Evolutionary conservation across 92 coral and sea anemone genomes (phyloP), one percentile per base, ranked within the genome.

Genomic region (Anthopleura xanthogrammica): DNA sequence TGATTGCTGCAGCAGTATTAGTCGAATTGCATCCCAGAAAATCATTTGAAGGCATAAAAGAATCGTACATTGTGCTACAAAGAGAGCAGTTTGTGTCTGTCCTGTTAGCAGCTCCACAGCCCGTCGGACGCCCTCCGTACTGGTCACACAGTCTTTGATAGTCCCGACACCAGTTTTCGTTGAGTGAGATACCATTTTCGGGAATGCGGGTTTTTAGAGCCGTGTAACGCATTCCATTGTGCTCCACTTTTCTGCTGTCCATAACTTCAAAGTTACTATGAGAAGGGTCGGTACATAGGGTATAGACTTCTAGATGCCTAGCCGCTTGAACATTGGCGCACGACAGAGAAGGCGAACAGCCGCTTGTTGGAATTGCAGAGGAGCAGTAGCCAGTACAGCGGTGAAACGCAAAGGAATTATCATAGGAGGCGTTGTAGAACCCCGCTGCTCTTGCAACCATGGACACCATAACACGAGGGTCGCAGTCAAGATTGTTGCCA

Each of bases 161-260:
- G 22, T 90, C 93, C 24, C 54, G 75, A 46, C 93, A 90, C 93
- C 90, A 90, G 77, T 73, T 77, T 16, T 83, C 88, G 58, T 72
- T 41, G 14, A 60, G 41, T 3, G 93, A 79, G 22, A 60, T 48
- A n/a, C 88, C 90, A 46, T 87, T 76, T 16, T 11, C 22, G 16
- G 93, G 90, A 24, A 90, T 22, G 70, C 87, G 85, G 17, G 90
- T 88, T 72, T 80, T 86, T 16, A 90, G 19, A 20, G 87, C 86
- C 48, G 83, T 55, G 79, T 56, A 83, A 16, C 83, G 77, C 83
- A 71, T 60, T 20, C 80, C 83, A 60, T 73, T 17, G 23, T 80
- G 65, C 60, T 41, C 48, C 12, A 75, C 65, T 22, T 76, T 24
- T 13, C 54, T 62, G 16, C 79, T 86, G 64, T 90, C 84, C 48